Percentiles rank a stretch among this genome's conserved stretches.
Conservation (phyloP, 1,140 invertebrate genomes). For the Meteorus sp. region DNA sequence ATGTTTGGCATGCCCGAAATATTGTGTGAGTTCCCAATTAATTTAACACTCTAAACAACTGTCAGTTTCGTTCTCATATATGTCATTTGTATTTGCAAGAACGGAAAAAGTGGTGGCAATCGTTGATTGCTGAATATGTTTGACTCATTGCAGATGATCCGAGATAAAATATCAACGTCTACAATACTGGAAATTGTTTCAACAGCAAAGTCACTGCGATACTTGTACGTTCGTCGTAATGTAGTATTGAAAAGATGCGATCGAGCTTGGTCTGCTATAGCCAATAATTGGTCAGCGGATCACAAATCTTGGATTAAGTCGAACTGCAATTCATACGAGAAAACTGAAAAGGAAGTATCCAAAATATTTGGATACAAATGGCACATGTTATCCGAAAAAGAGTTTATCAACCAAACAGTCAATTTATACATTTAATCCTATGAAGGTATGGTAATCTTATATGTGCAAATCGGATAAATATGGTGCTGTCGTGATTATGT, state of each 20-base stretch:
- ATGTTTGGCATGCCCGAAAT: too few species aligned
- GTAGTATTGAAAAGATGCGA: constrained; percentile 72
- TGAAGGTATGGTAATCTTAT: constrained; percentile 1
- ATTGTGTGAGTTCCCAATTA: too few species aligned
- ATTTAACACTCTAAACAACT: too few species aligned
- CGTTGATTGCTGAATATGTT: constrained; percentile 7
- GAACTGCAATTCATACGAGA: constrained; percentile 66
- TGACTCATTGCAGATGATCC: constrained; percentile 63
- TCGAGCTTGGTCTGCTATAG: constrained; percentile 63
- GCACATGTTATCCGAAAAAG: constrained; percentile 73
- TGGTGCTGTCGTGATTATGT: too few species aligned
- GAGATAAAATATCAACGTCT: constrained; percentile 78
- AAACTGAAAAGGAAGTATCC: constrained; percentile 70
- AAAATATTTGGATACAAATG: constrained; percentile 70
- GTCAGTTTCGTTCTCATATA: too few species aligned
- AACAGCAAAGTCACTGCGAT: constrained; percentile 66
- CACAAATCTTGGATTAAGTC: constrained; percentile 70
- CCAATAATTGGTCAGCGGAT: constrained; percentile 69
- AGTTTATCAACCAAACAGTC: constrained; percentile 63
- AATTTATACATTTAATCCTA: constrained; percentile 39
- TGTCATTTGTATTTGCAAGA: not conserved
- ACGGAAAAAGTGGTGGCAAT: constrained; percentile 13
- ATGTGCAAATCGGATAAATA: too few species aligned
- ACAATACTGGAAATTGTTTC: constrained; percentile 75
- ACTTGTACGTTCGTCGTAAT: constrained; percentile 72